Base-by-base conservation (phyloP, 2,888 invertebrate genomes). In the Drosophila mettleri region DNA sequence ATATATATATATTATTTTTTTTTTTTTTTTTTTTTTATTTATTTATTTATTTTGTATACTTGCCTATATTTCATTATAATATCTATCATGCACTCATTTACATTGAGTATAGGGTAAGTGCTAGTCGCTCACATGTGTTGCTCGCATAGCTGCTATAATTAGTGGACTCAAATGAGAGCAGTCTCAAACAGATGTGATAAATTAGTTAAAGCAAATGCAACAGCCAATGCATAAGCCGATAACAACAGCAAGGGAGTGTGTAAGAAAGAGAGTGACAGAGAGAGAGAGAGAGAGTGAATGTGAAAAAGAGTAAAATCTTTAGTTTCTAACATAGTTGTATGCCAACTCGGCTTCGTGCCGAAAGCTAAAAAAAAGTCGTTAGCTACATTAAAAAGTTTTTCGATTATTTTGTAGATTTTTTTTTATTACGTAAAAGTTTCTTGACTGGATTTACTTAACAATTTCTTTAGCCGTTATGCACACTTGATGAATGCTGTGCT, bases 361-460 rank as follows among this genome's bases (percentile, higher is more conserved):
- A 9, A 27, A n/a, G 22, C n/a, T n/a, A 22, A 43, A 14, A 24
- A 41, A 63, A 49, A 61, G 62, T 61, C 31, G 53, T 53, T 58
- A 60, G 48, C 58, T 68, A 63, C 67, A 77, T 72, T 68, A 53
- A 64, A 80, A 80, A 83, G 52, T 80, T 80, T 83, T 83, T 80
- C 80, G 74, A 80, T 80, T 80, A 83, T 83, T 65, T 75, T 78
- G 72, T 63, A 49, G 64, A 43, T 62, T 58, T 71, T 34, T 34
- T 49, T 33, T 38, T 38, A 67, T 72, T 31, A 27, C 46, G 24
- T 24, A 1, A 62, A 75, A 65, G 58, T 76, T 75, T 64, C 38
- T 20, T 27, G 27, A 53, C 68, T 68, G 43, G 45, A 57, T 59
- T 69, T 71, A 45, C 29, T 63, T 66, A 55, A 55, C 31, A 31